Percentiles rank a stretch among this genome's conserved stretches.
phyloP scores from a whole-genome alignment of 2,113 vertebrate species.

The Platichthys flesus region DNA sequence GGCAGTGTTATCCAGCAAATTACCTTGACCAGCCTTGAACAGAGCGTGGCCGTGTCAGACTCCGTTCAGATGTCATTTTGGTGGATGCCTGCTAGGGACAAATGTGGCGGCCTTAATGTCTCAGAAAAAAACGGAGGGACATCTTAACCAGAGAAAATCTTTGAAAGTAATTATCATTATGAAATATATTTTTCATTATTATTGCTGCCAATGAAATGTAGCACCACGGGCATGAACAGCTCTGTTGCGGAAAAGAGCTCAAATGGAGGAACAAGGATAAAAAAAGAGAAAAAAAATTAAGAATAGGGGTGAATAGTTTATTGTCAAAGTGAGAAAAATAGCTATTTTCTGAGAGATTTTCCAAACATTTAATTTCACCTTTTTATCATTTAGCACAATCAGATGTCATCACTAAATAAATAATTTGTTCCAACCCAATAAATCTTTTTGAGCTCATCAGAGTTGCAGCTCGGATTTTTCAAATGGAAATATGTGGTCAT shows the following conservation, averaged over 20 bases:
- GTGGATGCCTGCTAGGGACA: constrained; percentile 19
- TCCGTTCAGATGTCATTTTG: constrained; percentile 25
- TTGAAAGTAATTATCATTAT: constrained; percentile 2
- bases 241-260: neutral
- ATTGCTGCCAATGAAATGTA: neutral
- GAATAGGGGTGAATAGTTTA: neutral
- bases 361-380: neutral
- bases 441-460: neutral
- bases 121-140: neutral
- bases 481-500: neutral
- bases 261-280: neutral
- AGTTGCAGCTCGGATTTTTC: neutral
- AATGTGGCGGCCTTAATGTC: neutral
- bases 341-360: neutral
- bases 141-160: neutral
- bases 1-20: constrained; percentile 47
- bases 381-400: neutral
- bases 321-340: neutral
- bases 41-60: neutral
- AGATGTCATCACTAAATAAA: neutral
- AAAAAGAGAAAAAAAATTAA: neutral
- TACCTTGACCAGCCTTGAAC: constrained; percentile 57
- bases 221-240: neutral
- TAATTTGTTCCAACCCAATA: neutral
- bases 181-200: neutral